These are phyloP conservation scores for Dilophus febrilis DNA, from an alignment of 2,888 invertebrate genomes.

Conservation along the genomic window DNA sequence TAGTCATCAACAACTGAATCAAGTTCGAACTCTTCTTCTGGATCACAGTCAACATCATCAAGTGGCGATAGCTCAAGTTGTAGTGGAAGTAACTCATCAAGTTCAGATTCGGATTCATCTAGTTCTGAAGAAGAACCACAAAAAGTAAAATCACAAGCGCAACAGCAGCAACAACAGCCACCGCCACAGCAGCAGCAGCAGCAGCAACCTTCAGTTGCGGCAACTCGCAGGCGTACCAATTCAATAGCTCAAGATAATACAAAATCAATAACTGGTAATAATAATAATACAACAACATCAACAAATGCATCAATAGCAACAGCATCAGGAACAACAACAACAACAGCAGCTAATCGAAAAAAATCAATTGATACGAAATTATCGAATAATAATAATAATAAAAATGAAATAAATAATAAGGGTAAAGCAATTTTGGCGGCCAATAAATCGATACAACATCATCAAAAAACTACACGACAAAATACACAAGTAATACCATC, in stretches of 20 bases:
- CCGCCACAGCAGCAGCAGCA: conserved; percentile 9
- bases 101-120: conserved; percentile 54
- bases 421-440: conserved; percentile 23
- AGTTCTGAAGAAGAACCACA: conserved; percentile 29
- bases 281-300: conserved; percentile 1
- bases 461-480: conserved; percentile 28
- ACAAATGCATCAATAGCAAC: conserved; percentile 14
- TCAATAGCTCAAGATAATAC: conserved; percentile 6
- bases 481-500: conserved; percentile 14
- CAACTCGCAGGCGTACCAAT: neutral
- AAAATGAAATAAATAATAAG: too few relatives aligned
- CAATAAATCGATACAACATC: conserved; percentile 20
- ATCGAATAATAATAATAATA: too few relatives aligned
- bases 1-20: conserved; percentile 38
- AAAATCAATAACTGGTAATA: conserved; percentile 13
- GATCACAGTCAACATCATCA: conserved; percentile 33
- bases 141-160: too few relatives aligned
- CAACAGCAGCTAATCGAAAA: too few relatives aligned
- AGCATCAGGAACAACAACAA: conserved; percentile 25
- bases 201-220: neutral
- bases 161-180: conserved; percentile 15
- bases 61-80: conserved; percentile 47
- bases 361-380: too few relatives aligned
- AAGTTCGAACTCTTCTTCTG: conserved; percentile 45
- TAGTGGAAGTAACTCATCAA: conserved; percentile 50